Evolutionary conservation across 2,888 invertebrate genomes (phyloP), one percentile per base, ranked within the genome.

Genomic region (Athalia circularis): DNA sequence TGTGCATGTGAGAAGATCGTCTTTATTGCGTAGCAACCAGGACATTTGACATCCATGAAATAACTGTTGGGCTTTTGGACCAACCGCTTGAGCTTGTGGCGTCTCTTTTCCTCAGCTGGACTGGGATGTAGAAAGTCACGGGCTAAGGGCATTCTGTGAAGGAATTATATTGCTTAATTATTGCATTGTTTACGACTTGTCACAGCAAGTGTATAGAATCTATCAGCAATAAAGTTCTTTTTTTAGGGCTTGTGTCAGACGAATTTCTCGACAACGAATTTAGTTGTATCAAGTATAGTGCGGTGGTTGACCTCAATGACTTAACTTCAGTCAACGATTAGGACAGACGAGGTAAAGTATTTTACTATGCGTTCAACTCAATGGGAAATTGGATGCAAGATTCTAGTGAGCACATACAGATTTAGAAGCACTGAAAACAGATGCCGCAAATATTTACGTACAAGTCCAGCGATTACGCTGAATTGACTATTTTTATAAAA

Each of bases 21-120:
- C 84, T 99, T 99, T 88, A 99, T 99, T 91, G 98, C 99, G 92
- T 99, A 99, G 92, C 99, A 99, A 85, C 98, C 99, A 83, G 99
- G 99, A 92, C 99, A 99, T 92, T 99, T 99, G 57, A 99, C 99
- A 92, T 99, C 99, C 99, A 99, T 99, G 92, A 99, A 99, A 91
- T 98, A 99, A 84, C 98, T 98, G 92, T 99, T 99, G 47, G 99
- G 99, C 92, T 98, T 98, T 91, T 99, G 99, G 84, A 99, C 99
- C 90, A 99, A 94, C 88, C 99, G 94, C 92, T 99, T 99, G 88
- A 98, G 92, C 92, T 99, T 99, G 92, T 98, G 98, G 92, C 96
- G 97, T 91, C 97, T 94, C 92, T 96, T 97, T 92, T 99, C 99
- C 91, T 98, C 98, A 88, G 95, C 95, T 83, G 97, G 96, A 89